Conservation (phyloP, 2,888 invertebrate genomes). For the Dione vanillae region DNA sequence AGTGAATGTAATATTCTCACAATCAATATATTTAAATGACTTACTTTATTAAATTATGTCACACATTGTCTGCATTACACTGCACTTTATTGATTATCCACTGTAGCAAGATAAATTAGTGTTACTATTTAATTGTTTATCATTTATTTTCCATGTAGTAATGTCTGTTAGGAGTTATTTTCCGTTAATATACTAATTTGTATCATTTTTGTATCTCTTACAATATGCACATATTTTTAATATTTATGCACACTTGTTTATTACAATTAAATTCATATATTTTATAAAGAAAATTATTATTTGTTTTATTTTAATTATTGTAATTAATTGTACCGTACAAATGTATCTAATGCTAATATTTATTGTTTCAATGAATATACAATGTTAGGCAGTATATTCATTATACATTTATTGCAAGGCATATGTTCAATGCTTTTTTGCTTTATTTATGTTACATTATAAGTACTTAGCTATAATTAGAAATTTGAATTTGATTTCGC, state of each 20-base stretch:
- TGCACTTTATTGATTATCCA: too few species aligned
- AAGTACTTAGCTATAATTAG: too few species aligned
- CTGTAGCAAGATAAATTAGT: too few species aligned
- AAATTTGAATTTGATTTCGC: too few species aligned
- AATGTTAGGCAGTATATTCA: background rate
- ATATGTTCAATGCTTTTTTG: background rate
- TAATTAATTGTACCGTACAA: background rate
- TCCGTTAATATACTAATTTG: background rate
- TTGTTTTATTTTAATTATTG: background rate
- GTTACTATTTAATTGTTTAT: too few species aligned
- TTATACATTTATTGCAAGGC: background rate
- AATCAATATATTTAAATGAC: too few species aligned
- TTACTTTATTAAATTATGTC: too few species aligned
- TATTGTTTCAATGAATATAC: background rate
- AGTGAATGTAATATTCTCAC: too few species aligned
- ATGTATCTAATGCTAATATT: background rate
- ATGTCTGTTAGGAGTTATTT: too few species aligned
- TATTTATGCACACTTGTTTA: background rate
- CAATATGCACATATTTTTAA: background rate
- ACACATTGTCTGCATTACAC: too few species aligned
- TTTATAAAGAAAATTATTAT: background rate
- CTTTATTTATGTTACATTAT: too few species aligned
- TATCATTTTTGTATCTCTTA: background rate
- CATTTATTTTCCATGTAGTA: too few species aligned
- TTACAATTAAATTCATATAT: background rate